Conservation (phyloP, 1,140 invertebrate genomes). For the Mylabris phalerata region DNA sequence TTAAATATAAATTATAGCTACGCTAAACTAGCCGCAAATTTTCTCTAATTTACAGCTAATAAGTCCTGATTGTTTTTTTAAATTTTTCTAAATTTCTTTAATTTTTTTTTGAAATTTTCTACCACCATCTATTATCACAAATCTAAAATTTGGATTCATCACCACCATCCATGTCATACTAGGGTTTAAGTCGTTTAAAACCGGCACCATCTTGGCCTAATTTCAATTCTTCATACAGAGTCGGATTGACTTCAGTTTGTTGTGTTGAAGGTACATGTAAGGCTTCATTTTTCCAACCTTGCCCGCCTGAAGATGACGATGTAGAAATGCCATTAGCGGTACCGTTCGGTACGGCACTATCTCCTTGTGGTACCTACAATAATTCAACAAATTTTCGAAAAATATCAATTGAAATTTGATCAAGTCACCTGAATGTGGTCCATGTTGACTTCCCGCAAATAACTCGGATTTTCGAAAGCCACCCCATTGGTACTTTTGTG, state of each 20-base stretch:
- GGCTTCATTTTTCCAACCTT: constrained; percentile 43
- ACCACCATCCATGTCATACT: constrained; percentile 34
- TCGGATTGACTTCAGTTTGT: constrained; percentile 58
- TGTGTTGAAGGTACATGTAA: constrained; percentile 37
- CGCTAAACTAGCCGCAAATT: background rate
- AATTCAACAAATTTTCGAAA: constrained; percentile 23
- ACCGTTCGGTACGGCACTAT: constrained; percentile 32
- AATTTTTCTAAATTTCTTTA: background rate
- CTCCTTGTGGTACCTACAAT: constrained; percentile 29
- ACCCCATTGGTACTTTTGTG: constrained; percentile 58
- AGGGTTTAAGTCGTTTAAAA: constrained; percentile 61
- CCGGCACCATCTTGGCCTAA: constrained; percentile 69
- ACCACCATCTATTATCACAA: constrained; percentile 16
- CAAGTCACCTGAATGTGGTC: constrained; percentile 59
- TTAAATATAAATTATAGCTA: background rate
- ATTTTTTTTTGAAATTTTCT: constrained; percentile 10
- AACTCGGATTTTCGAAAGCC: constrained; percentile 80
- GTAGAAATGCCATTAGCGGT: constrained; percentile 38
- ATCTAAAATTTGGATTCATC: constrained; percentile 32
- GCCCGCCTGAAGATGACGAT: constrained; percentile 37
- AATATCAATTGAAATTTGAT: background rate
- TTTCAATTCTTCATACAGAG: constrained; percentile 71
- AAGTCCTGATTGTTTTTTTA: background rate
- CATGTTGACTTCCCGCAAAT: constrained; percentile 66
- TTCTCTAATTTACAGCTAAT: background rate